These are phyloP conservation scores for Limnephilus rhombicus DNA, from an alignment of 2,888 invertebrate species.

Conservation along the genomic window DNA sequence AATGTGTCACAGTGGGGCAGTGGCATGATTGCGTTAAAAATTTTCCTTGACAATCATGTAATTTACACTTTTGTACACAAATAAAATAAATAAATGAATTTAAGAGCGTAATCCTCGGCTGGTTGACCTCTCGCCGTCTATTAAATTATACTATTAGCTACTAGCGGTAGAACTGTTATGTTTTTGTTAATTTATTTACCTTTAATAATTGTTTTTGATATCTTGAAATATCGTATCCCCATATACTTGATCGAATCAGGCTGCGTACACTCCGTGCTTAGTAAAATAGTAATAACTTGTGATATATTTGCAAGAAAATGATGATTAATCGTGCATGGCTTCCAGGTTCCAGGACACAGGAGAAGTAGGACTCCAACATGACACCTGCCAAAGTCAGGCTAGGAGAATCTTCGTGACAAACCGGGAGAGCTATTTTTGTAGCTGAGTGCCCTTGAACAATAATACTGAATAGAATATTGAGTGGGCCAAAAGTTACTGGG, in stretches of 20 bases:
- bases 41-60: too few species aligned
- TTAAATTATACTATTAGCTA: too few species aligned
- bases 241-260: too few species aligned
- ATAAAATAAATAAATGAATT: too few species aligned
- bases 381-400: constrained; percentile 41
- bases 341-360: constrained; percentile 4
- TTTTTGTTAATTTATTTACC: neutral
- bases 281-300: neutral
- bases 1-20: too few species aligned
- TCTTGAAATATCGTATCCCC: neutral
- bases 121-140: too few species aligned
- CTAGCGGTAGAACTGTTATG: neutral
- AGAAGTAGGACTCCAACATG: neutral
- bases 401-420: constrained; percentile 5
- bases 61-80: too few species aligned
- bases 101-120: too few species aligned
- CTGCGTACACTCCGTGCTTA: too few species aligned
- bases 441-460: constrained; percentile 59
- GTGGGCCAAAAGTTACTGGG: constrained; percentile 54
- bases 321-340: constrained; percentile 13
- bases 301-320: constrained; percentile 15
- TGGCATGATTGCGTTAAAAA: too few species aligned
- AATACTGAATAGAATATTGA: constrained; percentile 60
- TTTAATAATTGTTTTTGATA: neutral
- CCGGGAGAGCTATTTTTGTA: constrained; percentile 54